These are phyloP conservation scores for Tichodroma muraria DNA, from an alignment of 2,113 vertebrate species.

Conservation along the genomic window DNA sequence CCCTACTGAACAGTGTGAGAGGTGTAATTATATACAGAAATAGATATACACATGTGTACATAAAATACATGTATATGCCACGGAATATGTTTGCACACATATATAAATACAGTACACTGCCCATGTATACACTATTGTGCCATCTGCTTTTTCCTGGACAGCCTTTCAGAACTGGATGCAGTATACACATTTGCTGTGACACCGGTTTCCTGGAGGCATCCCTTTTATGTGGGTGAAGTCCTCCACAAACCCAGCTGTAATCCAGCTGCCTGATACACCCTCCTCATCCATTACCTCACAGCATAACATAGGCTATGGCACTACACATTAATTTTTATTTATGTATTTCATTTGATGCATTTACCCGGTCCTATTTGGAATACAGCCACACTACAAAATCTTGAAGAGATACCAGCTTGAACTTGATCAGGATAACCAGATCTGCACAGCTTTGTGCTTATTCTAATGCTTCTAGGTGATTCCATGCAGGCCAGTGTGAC, in stretches of 20 bases:
- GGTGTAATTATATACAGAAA: neutral
- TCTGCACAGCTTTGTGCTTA: neutral
- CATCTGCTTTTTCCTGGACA: neutral
- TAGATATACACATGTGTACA: rapidly evolving
- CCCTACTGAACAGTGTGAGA: neutral
- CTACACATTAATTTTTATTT: neutral
- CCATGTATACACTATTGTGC: neutral
- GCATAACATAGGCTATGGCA: neutral
- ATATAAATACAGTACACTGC: neutral
- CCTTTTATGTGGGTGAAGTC: neutral
- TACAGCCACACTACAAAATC: neutral
- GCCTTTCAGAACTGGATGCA: neutral
- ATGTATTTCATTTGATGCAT: neutral
- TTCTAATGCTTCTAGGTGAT: neutral
- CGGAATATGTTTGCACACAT: neutral
- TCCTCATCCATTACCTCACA: neutral
- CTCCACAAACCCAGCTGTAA: neutral
- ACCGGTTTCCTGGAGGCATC: neutral
- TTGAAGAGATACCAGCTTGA: neutral
- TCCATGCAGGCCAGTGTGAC: neutral
- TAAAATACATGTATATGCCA: neutral
- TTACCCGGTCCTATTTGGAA: neutral
- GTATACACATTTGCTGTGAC: neutral
- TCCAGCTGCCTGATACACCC: neutral
- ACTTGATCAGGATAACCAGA: neutral